Conservation (phyloP, 1,140 invertebrate genomes). For the Cardiocondyla obscurior region DNA sequence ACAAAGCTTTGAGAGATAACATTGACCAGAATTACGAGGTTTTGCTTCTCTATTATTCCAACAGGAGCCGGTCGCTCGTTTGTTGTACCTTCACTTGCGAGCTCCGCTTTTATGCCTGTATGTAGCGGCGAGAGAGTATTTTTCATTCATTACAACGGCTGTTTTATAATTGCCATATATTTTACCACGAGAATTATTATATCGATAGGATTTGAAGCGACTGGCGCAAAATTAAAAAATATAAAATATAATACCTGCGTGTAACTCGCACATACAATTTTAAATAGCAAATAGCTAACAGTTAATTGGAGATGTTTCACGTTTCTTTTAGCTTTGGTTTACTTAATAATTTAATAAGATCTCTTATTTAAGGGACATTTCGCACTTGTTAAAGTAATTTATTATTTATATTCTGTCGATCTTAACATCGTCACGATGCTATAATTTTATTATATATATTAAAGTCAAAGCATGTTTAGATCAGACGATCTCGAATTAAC, state of each 20-base stretch:
- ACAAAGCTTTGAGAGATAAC: constrained; percentile 74
- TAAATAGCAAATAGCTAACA: constrained; percentile 7
- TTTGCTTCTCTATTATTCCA: constrained; percentile 73
- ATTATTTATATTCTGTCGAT: not conserved
- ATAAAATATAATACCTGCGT: not conserved
- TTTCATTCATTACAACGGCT: constrained; percentile 62
- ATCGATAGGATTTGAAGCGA: not conserved
- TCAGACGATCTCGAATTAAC: not conserved
- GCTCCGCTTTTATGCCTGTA: constrained; percentile 35
- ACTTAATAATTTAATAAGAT: not conserved
- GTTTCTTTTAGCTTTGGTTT: not conserved
- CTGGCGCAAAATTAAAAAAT: constrained; percentile 6
- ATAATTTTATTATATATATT: not conserved
- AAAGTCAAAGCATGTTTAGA: not conserved
- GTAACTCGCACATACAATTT: not conserved
- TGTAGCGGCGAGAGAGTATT: constrained; percentile 53
- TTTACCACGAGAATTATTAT: constrained; percentile 40
- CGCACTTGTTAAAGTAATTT: not conserved
- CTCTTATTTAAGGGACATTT: not conserved
- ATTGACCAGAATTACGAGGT: constrained; percentile 74
- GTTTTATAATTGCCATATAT: constrained; percentile 52
- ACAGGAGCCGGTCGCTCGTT: constrained; percentile 63
- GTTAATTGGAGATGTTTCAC: not conserved
- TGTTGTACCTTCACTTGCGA: constrained; percentile 55
- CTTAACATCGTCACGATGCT: not conserved